These are phyloP conservation scores for Pseudochaenichthys georgianus DNA, from an alignment of 2,797 vertebrate species.

Conservation along the genomic window DNA sequence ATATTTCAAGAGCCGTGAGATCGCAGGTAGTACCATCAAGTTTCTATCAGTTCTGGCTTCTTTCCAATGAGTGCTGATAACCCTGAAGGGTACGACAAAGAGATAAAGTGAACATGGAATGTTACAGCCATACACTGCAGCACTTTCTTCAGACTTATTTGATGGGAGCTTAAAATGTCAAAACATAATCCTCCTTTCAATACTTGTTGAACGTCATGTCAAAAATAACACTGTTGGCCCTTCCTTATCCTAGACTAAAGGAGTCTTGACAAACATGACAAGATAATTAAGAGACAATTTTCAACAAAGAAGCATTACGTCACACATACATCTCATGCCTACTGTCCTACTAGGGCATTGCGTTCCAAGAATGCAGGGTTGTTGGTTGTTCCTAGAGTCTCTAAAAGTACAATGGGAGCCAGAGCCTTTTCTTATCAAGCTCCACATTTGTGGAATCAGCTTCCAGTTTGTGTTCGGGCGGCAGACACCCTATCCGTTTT, in stretches of 20 bases:
- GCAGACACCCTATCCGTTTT: too few species aligned
- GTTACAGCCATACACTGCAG: background rate
- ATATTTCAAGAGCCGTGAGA: background rate
- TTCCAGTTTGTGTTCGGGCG: too few species aligned
- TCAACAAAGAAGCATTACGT: background rate
- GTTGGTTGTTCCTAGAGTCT: too few species aligned
- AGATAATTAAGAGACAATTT: slow-evolving; percentile 1
- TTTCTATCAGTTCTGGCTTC: slow-evolving; percentile 31
- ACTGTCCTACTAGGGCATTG: too few species aligned
- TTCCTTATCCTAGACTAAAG: background rate
- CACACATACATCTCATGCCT: background rate
- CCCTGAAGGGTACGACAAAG: slow-evolving; percentile 1
- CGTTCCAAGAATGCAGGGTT: too few species aligned
- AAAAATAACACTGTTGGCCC: background rate
- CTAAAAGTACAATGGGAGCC: too few species aligned
- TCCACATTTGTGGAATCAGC: too few species aligned
- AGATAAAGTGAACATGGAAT: background rate
- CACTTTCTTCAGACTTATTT: slow-evolving; percentile 16
- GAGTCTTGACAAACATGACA: slow-evolving; percentile 1
- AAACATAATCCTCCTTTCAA: slow-evolving; percentile 5
- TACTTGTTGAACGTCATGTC: background rate
- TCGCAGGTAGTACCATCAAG: background rate
- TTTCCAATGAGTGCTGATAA: slow-evolving; percentile 9
- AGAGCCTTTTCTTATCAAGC: too few species aligned
- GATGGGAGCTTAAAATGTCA: background rate